Evolutionary conservation across 2,113 vertebrate species (phyloP).

Genomic region (Nycticorax nycticorax): DNA sequence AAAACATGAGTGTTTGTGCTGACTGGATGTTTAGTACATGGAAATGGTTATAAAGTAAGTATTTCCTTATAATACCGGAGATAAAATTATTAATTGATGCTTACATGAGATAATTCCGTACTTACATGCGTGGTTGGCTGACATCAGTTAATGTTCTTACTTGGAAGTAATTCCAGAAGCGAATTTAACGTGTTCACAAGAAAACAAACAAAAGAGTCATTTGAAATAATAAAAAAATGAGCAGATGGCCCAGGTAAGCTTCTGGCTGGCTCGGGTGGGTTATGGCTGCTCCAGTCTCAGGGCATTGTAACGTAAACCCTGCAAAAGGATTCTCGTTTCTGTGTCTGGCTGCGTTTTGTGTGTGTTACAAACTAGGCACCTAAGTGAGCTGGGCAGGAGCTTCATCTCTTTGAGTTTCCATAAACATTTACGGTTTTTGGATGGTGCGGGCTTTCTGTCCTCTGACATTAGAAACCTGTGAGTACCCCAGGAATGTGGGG

Average conservation of each 20-base stretch:
- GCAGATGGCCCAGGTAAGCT: background rate
- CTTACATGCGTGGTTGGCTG: background rate
- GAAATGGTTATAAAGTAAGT: background rate
- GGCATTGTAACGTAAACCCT: fast-evolving
- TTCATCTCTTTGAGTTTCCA: background rate
- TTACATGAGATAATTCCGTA: background rate
- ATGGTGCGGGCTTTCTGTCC: background rate
- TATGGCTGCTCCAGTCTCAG: background rate
- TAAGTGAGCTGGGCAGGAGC: background rate
- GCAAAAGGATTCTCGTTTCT: background rate
- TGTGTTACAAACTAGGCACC: fast-evolving
- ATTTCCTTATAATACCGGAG: background rate
- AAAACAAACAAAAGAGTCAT: background rate
- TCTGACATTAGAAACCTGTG: background rate
- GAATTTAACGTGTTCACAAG: background rate
- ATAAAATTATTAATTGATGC: background rate
- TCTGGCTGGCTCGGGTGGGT: background rate
- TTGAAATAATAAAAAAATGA: background rate
- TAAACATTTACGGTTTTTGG: background rate
- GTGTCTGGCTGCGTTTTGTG: background rate
- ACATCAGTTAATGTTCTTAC: background rate
- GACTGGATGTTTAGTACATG: background rate
- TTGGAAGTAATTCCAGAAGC: background rate
- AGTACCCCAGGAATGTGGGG: background rate
- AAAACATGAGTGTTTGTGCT: background rate